Conservation (phyloP, 2,797 vertebrate genomes). For the Cynopterus sphinx region DNA sequence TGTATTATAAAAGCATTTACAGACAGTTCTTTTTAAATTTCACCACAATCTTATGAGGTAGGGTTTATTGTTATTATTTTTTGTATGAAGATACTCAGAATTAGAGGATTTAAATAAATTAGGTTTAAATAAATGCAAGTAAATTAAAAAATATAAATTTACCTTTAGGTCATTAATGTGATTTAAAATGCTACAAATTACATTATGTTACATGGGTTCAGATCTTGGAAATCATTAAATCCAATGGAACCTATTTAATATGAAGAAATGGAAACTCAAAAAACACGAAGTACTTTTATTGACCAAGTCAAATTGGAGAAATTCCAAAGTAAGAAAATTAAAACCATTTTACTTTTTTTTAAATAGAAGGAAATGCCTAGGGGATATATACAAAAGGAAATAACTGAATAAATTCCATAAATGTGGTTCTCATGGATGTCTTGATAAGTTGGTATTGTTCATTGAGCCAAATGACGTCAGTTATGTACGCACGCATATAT, state of each 20-base stretch:
- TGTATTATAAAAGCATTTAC: neutral
- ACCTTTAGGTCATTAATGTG: neutral
- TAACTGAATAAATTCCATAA: neutral
- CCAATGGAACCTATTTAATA: neutral
- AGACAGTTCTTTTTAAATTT: neutral
- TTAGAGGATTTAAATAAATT: slow-evolving; percentile 8
- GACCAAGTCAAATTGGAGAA: slow-evolving; percentile 2
- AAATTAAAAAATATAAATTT: neutral
- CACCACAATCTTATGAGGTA: neutral
- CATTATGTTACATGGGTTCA: neutral
- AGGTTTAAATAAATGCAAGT: neutral
- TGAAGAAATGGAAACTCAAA: neutral
- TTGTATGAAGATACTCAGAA: neutral
- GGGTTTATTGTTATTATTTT: neutral
- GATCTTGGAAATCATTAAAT: neutral
- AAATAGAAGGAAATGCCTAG: neutral
- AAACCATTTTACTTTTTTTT: slow-evolving; percentile 22
- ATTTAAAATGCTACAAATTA: neutral
- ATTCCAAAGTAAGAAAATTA: slow-evolving; percentile 48
- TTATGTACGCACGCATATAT: slow-evolving; percentile 24
- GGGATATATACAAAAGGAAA: neutral
- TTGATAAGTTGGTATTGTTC: slow-evolving; percentile 62
- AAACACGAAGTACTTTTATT: neutral
- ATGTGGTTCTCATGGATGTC: slow-evolving; percentile 63
- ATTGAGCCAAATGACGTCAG: slow-evolving; percentile 74